Evolutionary conservation across 2,113 vertebrate genomes (phyloP).

Genomic region (Pedetes capensis): DNA sequence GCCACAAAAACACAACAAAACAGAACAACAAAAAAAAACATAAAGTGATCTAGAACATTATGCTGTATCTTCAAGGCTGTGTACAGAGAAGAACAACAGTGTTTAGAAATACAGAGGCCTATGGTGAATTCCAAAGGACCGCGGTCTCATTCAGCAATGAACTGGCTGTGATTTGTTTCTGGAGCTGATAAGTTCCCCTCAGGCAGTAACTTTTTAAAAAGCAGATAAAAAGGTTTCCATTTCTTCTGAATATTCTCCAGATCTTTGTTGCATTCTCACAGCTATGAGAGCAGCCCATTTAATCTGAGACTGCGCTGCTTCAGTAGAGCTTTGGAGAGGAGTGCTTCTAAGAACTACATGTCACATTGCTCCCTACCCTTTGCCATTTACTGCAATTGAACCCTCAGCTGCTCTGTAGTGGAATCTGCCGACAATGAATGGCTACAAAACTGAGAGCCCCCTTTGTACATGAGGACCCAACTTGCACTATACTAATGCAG

Average conservation of each 20-base stretch:
- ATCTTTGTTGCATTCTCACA: constrained; percentile 50
- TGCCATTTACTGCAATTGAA: constrained; percentile 65
- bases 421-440: constrained; percentile 60
- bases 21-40: no score
- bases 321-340: constrained; percentile 20
- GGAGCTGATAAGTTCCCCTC: constrained; percentile 8
- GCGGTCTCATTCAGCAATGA: background rate
- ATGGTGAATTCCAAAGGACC: constrained; percentile 7
- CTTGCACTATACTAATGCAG: background rate
- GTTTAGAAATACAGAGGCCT: background rate
- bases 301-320: constrained; percentile 23
- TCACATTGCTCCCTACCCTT: constrained; percentile 40
- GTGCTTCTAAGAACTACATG: constrained; percentile 21
- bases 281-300: constrained; percentile 31
- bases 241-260: constrained; percentile 21
- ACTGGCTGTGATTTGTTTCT: constrained; percentile 32
- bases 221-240: constrained; percentile 20
- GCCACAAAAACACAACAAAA: no score
- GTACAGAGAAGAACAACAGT: background rate
- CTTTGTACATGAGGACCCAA: constrained; percentile 51
- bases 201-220: constrained; percentile 36
- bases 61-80: background rate
- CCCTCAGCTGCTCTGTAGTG: background rate
- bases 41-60: constrained; percentile 6
- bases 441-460: constrained; percentile 51